Conservation (phyloP, 2,113 vertebrate species). For the Mustelus asterias region DNA sequence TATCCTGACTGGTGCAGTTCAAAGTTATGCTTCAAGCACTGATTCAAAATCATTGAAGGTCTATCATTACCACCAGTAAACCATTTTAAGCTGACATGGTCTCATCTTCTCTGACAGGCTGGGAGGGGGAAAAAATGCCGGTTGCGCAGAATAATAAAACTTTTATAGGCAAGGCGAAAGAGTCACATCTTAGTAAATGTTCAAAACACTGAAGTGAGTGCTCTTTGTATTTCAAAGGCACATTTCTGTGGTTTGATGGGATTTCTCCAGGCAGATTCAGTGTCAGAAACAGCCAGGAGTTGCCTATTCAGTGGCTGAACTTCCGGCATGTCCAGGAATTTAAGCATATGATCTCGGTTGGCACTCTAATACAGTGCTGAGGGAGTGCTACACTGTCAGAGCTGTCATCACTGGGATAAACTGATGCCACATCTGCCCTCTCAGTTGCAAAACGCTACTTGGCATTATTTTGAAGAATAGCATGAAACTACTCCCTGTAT, state of each 20-base stretch:
- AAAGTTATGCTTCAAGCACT: neutral
- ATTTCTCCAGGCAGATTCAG: neutral
- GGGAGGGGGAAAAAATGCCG: no score
- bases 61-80: neutral
- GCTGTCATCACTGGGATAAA: neutral
- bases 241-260: neutral
- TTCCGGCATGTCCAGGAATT: neutral
- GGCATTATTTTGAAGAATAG: neutral
- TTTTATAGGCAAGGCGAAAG: neutral
- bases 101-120: neutral
- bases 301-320: neutral
- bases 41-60: neutral
- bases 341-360: neutral
- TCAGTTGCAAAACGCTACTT: neutral
- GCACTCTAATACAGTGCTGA: neutral
- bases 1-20: neutral
- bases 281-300: neutral
- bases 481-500: neutral
- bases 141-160: conserved; percentile 13
- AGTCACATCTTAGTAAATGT: neutral
- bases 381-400: neutral
- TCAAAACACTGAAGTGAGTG: neutral
- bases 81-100: neutral
- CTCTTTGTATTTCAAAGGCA: neutral
- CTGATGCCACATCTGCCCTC: no score